Base-by-base conservation (phyloP, 53 echinoderm and acorn worm genomes). In the Antedon mediterranea region DNA sequence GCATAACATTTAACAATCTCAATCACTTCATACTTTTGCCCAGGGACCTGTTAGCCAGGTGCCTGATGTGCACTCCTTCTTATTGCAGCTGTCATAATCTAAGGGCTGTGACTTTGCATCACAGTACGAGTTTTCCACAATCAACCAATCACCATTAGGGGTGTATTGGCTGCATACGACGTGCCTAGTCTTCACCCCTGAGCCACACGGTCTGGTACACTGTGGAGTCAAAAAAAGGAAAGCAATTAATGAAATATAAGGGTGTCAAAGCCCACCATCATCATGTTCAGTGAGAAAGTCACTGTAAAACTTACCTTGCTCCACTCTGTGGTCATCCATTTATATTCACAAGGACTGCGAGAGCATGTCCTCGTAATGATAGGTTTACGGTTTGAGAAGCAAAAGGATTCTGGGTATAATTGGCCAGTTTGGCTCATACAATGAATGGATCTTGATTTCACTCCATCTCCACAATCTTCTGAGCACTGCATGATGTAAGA, bases 191-290 rank as follows among this genome's bases (percentile, higher is more conserved):
- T 81, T 83, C 28, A 95, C 78, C 26, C 95, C 95, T 7, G 84
- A 75, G n/a, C 95, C 95, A 83, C 95, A 95, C 26, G 84, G 77
- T 76, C 87, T 81, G 29, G 95, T 91, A 74, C 95, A 95, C 95
- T 93, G 78, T 14, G 75, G n/a, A n/a, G n/a, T n/a, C n/a, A n/a
- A n/a, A n/a, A n/a, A n/a, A 74, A 71, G 43, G 26, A 33, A 73
- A 34, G 28, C 57, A 57, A 57, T 18, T 57, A 15, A 18, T 37
- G 37, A 4, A 37, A 37, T 37, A 37, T 11, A 37, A 4, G 11
- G 11, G 4, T 37, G 37, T 37, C 11, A 37, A 37, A 37, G 11
- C 4, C 37, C 11, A 6, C 37, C 4, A 37, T 37, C 11, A 4
- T 6, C 37, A 4, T 37, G 37, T 6, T 6, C 57, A 57, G 9